Base-by-base conservation (phyloP, 1,140 invertebrate genomes). In the Saccostrea glomerata region DNA sequence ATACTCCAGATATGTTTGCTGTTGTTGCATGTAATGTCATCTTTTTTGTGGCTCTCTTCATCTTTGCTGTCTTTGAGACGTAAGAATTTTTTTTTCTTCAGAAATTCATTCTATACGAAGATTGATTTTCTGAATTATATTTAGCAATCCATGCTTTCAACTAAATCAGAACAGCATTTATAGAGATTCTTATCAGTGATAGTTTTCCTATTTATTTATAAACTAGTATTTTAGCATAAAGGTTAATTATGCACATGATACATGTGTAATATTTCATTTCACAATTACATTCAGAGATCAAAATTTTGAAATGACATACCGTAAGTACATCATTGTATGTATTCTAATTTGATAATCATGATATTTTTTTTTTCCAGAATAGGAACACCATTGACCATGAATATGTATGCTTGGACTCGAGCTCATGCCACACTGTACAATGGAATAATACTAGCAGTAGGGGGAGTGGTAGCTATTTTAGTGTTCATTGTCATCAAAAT, bases 31-130 rank as follows among this genome's bases (percentile, higher is more conserved):
- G 98, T 87, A 97, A 98, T 91, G 95, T 96, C 58, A 96, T 97
- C 2, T 98, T 98, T 94, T 98, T 98, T 94, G 96, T 98, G 87
- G 96, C 98, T 84, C 97, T 98, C 47, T 98, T 98, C 94, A 98
- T 98, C 94, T 98, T 98, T 95, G 97, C 98, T 89, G 96, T 98
- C 84, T 96, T 98, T 92, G 98, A 98, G 96, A 98, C 98, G 97
- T 97, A 91, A 93, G 92, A 92, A 36, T 15, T 36, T 82, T 12
- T 17, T 36, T 20, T 15, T 4, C 9, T 25, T 7, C 2, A 15
- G 30, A 20, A 30, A 77, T 25, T 40, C 12, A 40, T 77, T 30
- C 70, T 40, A 7, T 13, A 23, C 73, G 30, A 13, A 30, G 47
- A 23, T 82, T 82, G 40, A 30, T 7, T 20, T 17, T 47, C 47